Conservation (phyloP, 2,797 vertebrate species). For the Propithecus perrieri region DNA sequence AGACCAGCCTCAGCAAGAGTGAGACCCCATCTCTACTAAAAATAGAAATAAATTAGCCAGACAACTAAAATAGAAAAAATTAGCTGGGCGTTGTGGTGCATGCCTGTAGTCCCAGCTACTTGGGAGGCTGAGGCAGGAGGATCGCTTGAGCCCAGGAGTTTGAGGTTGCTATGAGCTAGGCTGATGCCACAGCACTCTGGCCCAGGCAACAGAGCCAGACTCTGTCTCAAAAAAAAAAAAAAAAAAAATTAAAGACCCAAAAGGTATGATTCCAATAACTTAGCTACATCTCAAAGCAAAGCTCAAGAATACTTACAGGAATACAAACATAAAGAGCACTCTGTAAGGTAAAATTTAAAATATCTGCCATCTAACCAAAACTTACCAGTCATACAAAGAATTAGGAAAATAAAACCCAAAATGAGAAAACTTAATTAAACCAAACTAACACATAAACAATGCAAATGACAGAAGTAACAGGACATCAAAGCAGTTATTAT, state of each 20-base stretch:
- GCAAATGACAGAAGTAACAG: neutral
- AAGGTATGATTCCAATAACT: neutral
- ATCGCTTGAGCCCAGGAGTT: too few relatives aligned
- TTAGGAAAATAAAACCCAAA: neutral
- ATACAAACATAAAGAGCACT: neutral
- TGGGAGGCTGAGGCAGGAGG: too few relatives aligned
- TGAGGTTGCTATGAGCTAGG: too few relatives aligned
- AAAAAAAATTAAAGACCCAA: neutral
- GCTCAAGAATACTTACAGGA: neutral
- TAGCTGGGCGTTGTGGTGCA: too few relatives aligned
- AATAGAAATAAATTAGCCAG: too few relatives aligned
- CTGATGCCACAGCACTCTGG: too few relatives aligned
- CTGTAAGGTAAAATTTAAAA: neutral
- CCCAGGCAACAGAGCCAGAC: too few relatives aligned
- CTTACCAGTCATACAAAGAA: neutral
- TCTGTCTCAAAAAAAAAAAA: too few relatives aligned
- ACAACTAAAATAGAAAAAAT: too few relatives aligned
- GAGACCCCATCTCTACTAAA: too few relatives aligned
- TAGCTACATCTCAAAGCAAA: neutral
- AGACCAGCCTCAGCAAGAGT: too few relatives aligned
- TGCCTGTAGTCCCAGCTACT: too few relatives aligned
- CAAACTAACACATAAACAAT: neutral
- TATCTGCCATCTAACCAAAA: neutral
- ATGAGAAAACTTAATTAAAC: neutral
- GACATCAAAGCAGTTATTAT: neutral